phyloP scores from a whole-genome alignment of 1,140 invertebrate genomes.

The Heliothis subflexa region DNA sequence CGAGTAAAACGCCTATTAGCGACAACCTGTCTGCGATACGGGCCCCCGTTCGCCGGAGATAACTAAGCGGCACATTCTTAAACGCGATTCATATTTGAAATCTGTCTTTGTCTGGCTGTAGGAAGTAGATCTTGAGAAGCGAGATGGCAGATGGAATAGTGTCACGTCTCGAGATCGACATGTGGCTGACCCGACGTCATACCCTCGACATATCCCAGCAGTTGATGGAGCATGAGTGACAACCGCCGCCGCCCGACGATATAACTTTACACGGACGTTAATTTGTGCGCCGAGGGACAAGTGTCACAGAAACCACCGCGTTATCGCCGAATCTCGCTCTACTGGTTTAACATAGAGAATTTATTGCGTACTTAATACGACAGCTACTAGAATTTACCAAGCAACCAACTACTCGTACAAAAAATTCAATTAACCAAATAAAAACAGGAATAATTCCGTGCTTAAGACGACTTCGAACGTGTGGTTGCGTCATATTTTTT shows the following conservation, averaged over 20 bases:
- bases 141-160: conserved; percentile 79
- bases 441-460: conserved; percentile 54
- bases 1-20: conserved; percentile 80
- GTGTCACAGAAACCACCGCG: conserved; percentile 65
- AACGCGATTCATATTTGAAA: conserved; percentile 63
- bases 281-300: conserved; percentile 74
- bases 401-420: conserved; percentile 52
- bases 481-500: conserved; percentile 48
- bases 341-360: conserved; percentile 74
- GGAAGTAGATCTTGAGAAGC: conserved; percentile 68
- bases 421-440: conserved; percentile 60
- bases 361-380: conserved; percentile 77
- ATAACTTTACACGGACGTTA: conserved; percentile 82
- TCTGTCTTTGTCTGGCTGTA: conserved; percentile 76
- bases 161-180: conserved; percentile 77
- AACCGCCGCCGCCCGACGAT: conserved; percentile 68
- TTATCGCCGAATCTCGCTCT: conserved; percentile 76
- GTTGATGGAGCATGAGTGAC: conserved; percentile 86
- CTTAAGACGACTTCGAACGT: conserved; percentile 57
- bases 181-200: conserved; percentile 84
- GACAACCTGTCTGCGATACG: conserved; percentile 76
- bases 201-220: conserved; percentile 81
- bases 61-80: conserved; percentile 74
- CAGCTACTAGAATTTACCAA: conserved; percentile 78
- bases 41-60: conserved; percentile 68